Base-by-base conservation (phyloP, 2,113 vertebrate genomes). In the Salminus brasiliensis region DNA sequence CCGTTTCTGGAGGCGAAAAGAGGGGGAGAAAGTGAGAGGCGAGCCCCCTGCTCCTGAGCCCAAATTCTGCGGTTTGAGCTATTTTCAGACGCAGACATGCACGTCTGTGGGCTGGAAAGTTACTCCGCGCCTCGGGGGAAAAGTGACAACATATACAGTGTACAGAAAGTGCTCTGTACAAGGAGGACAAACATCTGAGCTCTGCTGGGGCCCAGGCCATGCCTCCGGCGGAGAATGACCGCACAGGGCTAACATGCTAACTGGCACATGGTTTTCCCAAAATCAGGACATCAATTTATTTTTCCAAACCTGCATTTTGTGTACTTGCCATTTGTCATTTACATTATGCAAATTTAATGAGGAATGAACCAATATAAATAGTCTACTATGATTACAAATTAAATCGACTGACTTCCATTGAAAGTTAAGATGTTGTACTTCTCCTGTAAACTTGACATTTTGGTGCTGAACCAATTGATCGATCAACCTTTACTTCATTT, bases 31-130 rank as follows among this genome's bases (percentile, higher is more conserved):
- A 88, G 87, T 83, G 45, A 85, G 76, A 78, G 74, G n/a, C 39
- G 84, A 66, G 86, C 92, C 85, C 85, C 87, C 89, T 86, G 76
- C 88, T 74, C 49, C 32, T 30, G 23, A 72, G 82, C 75, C 65
- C 83, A 88, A 82, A 86, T 71, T 79, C 45, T 84, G 89, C 83
- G 59, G 88, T 91, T 78, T 76, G 88, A 93, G 91, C 90, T 95
- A 94, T 96, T 96, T 95, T 92, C 93, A 95, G 93, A 87, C 59
- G 92, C 84, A 89, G 88, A 88, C 71, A 81, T 81, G 84, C 65
- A 93, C 87, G 88, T 86, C 90, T 85, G 76, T 69, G 70, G 76
- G 84, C 73, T 85, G 76, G 83, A 86, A 86, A 88, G 84, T 85
- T 84, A 85, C 83, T 86, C 84, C 74, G 11, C 11, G 74, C 72